Base-by-base conservation (phyloP, 92 coral and sea anemone genomes). In the Meandrina meandrites region DNA sequence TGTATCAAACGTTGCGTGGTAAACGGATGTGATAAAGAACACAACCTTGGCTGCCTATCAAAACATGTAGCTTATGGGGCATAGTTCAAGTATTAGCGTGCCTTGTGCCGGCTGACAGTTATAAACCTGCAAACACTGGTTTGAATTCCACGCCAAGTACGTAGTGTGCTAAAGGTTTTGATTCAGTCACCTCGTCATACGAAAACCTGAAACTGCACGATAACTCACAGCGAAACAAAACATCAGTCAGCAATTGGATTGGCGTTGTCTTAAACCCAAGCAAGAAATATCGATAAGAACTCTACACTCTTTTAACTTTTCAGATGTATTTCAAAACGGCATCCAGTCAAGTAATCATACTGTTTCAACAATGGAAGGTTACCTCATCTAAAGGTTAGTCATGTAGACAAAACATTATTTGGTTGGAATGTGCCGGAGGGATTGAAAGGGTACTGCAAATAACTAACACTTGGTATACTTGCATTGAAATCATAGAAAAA, bases 251-350 rank as follows among this genome's bases (percentile, higher is more conserved):
- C 31, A 28, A 12, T 35, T 27, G 15, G 34, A 13, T 8, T 28
- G 18, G 35, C 28, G 71, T 12, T 28, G 71, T 11, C 8, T n/a
- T 2, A 27, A 66, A 66, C 17, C 5, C 35, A 66, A 62, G 71
- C 17, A 66, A 66, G 14, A 28, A 45, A 4, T 45, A 48, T 48
- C 53, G 53, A 8, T 48, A 48, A 48, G 53, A 12, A 73, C n/a
- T 36, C 51, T 73, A 6, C 48, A 3, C 19, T 7, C 50, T 73
- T 37, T 22, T 73, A 51, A 37, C 73, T 17, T 73, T 73, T 73
- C 78, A 73, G 78, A 73, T 73, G 78, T 73, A 73, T 73, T 73
- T 73, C 24, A 73, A 27, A 1, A 22, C 78, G 3, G 78, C n/a
- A 28, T 40, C 48, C 48, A 19, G 51, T 5, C 50, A 73, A 73